Evolutionary conservation across 53 echinoderm and acorn worm species (phyloP).

Genomic region (Holothuria leucospilota): DNA sequence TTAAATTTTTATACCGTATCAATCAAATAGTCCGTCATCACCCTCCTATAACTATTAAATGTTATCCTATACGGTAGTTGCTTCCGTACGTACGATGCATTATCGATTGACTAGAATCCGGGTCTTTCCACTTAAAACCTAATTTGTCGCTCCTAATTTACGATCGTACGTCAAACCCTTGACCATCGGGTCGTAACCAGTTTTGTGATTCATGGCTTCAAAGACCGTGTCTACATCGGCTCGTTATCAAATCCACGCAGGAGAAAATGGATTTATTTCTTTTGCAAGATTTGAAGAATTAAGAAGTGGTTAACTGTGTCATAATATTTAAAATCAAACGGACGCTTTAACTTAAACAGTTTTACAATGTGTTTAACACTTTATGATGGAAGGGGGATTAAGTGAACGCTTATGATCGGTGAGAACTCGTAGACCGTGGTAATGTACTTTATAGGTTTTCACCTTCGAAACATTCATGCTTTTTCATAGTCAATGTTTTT

Average conservation of each 20-base stretch:
- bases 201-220: too few relatives aligned
- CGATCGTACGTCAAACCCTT: slow-evolving; percentile 10
- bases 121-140: neutral
- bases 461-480: too few relatives aligned
- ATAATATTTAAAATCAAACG: slow-evolving; percentile 18
- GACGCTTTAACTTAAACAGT: slow-evolving; percentile 18
- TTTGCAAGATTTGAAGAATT: neutral
- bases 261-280: too few relatives aligned
- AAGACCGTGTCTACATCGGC: too few relatives aligned
- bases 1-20: neutral
- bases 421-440: too few relatives aligned
- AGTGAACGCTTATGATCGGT: too few relatives aligned
- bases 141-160: slow-evolving; percentile 16
- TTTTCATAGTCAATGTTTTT: too few relatives aligned
- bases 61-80: too few relatives aligned
- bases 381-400: neutral
- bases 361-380: slow-evolving; percentile 5
- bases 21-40: slow-evolving; percentile 6
- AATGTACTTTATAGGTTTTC: too few relatives aligned
- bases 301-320: slow-evolving; percentile 4
- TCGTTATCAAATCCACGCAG: too few relatives aligned
- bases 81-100: too few relatives aligned
- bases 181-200: neutral
- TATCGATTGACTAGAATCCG: too few relatives aligned
- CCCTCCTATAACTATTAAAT: neutral